These are phyloP conservation scores for Elachura formosa DNA, from an alignment of 2,113 vertebrate species.

Conservation along the genomic window DNA sequence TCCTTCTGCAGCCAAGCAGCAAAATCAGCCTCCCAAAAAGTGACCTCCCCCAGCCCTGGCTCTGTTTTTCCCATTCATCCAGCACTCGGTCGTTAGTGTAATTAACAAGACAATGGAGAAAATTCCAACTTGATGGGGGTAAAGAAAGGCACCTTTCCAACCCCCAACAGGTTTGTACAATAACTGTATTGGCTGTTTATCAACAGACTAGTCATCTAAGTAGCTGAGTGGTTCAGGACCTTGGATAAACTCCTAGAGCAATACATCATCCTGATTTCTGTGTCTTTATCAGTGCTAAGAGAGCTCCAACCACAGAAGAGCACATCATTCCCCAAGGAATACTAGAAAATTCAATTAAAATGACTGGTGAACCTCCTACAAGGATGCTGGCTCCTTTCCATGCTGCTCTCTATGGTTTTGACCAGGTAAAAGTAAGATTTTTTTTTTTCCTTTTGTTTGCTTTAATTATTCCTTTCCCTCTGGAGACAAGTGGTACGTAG, in stretches of 20 bases:
- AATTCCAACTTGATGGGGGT: too few relatives aligned
- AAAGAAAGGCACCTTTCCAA: too few relatives aligned
- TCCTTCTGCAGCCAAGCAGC: too few relatives aligned
- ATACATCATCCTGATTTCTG: slow-evolving; percentile 70
- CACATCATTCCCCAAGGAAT: slow-evolving; percentile 78
- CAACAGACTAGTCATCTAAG: slow-evolving; percentile 78
- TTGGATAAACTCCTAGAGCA: slow-evolving; percentile 76
- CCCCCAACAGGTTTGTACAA: too few relatives aligned
- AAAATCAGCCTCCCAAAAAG: too few relatives aligned
- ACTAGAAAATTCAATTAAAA: slow-evolving; percentile 81
- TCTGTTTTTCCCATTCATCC: too few relatives aligned
- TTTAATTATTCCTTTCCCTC: background rate
- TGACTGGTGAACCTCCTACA: slow-evolving; percentile 77
- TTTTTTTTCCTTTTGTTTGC: background rate
- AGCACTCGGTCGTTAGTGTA: too few relatives aligned
- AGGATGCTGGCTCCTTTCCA: slow-evolving; percentile 80
- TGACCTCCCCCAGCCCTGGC: too few relatives aligned
- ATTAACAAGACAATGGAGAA: too few relatives aligned
- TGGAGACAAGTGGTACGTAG: background rate
- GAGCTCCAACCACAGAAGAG: slow-evolving; percentile 65
- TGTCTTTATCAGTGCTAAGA: slow-evolving; percentile 80
- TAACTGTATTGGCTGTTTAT: background rate
- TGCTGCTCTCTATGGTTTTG: slow-evolving; percentile 76
- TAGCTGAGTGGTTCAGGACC: slow-evolving; percentile 74
- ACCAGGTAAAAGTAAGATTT: slow-evolving; percentile 64